A percentile compares a stretch with the other conserved stretches of the same genome.
phyloP scores from a whole-genome alignment of 2,797 vertebrate species.

The Myotis daubentonii region DNA sequence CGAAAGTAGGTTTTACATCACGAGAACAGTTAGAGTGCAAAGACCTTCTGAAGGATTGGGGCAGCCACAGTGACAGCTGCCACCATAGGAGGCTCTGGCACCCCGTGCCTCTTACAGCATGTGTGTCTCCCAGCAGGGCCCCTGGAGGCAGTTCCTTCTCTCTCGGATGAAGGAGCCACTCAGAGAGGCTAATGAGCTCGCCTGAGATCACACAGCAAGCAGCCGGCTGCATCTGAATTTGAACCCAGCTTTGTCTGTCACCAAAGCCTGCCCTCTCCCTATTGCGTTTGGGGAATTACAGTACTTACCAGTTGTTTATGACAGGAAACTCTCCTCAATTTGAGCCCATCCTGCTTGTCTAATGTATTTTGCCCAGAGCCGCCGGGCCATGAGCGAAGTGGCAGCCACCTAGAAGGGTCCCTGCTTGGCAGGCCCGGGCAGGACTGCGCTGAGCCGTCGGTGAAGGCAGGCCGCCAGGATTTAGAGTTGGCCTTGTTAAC shows the following conservation, averaged over 20 bases:
- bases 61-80: background rate
- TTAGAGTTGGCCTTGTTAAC: slow-evolving; percentile 47
- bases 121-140: accelerated
- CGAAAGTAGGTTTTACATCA: background rate
- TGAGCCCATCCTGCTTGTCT: background rate
- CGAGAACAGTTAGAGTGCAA: background rate
- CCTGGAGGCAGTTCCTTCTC: background rate
- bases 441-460: background rate
- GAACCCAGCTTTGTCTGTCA: background rate
- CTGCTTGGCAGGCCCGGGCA: background rate
- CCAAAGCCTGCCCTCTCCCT: background rate
- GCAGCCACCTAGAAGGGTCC: background rate
- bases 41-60: background rate
- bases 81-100: background rate
- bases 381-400: background rate
- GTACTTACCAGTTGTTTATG: background rate
- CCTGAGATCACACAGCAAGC: background rate
- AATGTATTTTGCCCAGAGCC: background rate
- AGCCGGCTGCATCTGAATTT: background rate
- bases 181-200: background rate
- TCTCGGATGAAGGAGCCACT: background rate
- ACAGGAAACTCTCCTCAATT: background rate
- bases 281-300: too few species aligned
- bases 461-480: background rate
- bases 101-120: background rate